Percentiles rank a stretch among this genome's conserved stretches.
Evolutionary conservation across 1,140 invertebrate genomes (phyloP).

Genomic region (Hypothenemus hampei): DNA sequence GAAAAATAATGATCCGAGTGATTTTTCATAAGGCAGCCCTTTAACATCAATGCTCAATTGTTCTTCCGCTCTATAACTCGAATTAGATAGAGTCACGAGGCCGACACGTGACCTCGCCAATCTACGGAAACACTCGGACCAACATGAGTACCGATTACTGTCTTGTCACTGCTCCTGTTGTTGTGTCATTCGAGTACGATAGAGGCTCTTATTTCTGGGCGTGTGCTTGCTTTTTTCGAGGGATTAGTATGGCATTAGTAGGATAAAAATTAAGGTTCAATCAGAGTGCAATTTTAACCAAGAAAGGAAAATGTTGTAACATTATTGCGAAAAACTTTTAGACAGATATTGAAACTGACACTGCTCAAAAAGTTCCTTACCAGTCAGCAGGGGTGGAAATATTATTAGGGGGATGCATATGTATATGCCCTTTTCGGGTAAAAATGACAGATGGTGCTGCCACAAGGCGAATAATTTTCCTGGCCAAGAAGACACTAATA

Average conservation of each 20-base stretch:
- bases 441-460: too few species aligned
- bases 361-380: too few species aligned
- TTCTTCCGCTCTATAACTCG: slow-evolving; percentile 15
- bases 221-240: slow-evolving; percentile 7
- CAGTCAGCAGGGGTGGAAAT: too few species aligned
- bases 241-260: slow-evolving; percentile 6
- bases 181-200: slow-evolving; percentile 22
- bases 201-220: slow-evolving; percentile 9
- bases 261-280: too few species aligned
- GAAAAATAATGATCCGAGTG: background rate
- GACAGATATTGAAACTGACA: too few species aligned
- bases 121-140: slow-evolving; percentile 29
- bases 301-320: too few species aligned
- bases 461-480: too few species aligned
- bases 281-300: too few species aligned
- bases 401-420: too few species aligned
- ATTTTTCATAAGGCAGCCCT: slow-evolving; percentile 2
- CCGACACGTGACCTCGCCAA: slow-evolving; percentile 14
- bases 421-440: too few species aligned
- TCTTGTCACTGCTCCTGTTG: slow-evolving; percentile 23
- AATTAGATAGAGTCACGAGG: slow-evolving; percentile 23
- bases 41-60: slow-evolving; percentile 18
- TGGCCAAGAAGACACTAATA: too few species aligned
- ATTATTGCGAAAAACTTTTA: too few species aligned
- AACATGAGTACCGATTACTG: slow-evolving; percentile 25